Percentiles rank a stretch among this genome's conserved stretches.
These are phyloP conservation scores for Muscina levida DNA, from an alignment of 2,888 invertebrate genomes.

Conservation along the genomic window DNA sequence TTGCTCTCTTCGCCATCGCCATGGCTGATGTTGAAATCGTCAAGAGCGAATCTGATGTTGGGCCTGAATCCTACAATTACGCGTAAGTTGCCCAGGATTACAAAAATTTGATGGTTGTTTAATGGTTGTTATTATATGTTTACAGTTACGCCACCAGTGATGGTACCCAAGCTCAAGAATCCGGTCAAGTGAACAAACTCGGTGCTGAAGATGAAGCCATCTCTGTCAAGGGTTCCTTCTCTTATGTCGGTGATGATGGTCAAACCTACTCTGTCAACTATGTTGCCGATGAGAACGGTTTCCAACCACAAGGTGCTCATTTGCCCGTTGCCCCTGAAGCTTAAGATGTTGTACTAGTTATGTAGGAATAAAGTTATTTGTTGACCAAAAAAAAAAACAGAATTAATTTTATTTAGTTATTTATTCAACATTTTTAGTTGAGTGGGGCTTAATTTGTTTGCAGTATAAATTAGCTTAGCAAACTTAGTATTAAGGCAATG, in stretches of 20 bases:
- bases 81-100: conserved; percentile 44
- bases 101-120: too few species aligned
- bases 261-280: conserved; percentile 80
- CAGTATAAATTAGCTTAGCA: too few species aligned
- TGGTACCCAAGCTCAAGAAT: conserved; percentile 45
- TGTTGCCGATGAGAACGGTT: conserved; percentile 75
- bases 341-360: conserved; percentile 49
- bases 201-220: conserved; percentile 67
- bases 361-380: conserved; percentile 34
- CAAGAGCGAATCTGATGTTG: conserved; percentile 47
- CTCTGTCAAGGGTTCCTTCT: conserved; percentile 67
- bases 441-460: too few species aligned
- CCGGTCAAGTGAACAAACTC: conserved; percentile 64
- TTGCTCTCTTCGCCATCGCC: conserved; percentile 77
- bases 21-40: conserved; percentile 63
- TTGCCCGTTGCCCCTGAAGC: conserved; percentile 67
- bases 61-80: conserved; percentile 52
- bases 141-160: conserved; percentile 59
- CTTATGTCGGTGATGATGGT: conserved; percentile 75
- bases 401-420: too few species aligned
- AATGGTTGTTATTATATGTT: neutral
- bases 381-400: conserved; percentile 15
- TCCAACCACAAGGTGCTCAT: conserved; percentile 75
- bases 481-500: too few species aligned
- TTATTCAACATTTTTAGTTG: too few species aligned